Conservation (phyloP, 2,888 invertebrate genomes). For the Oscheius onirici region DNA sequence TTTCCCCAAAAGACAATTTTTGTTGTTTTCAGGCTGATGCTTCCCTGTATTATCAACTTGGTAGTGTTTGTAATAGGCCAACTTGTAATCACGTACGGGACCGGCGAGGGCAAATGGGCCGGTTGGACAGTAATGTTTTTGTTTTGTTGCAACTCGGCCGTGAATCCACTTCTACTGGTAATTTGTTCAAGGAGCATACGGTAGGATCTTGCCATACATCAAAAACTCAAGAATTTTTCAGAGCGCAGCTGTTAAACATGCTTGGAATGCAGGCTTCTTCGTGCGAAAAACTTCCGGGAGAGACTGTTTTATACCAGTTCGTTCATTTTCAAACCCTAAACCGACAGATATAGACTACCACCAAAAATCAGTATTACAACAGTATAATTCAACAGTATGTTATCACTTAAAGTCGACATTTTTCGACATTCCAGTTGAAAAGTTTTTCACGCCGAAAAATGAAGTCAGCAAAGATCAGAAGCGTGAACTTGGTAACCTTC, state of each 20-base stretch:
- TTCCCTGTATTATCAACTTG: conserved; percentile 68
- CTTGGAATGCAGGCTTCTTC: neutral
- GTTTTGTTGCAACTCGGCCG: conserved; percentile 65
- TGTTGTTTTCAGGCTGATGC: conserved; percentile 48
- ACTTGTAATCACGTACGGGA: conserved; percentile 67
- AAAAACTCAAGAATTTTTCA: neutral
- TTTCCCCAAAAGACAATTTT: neutral
- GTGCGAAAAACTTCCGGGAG: conserved; percentile 6
- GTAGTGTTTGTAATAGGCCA: conserved; percentile 67
- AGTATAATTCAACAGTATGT: neutral
- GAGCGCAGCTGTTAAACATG: conserved; percentile 15
- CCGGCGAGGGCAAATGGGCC: conserved; percentile 70
- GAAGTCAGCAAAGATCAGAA: neutral
- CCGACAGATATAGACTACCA: neutral
- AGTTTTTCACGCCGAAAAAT: neutral
- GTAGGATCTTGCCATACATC: conserved; percentile 32
- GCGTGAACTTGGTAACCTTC: neutral
- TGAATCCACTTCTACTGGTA: conserved; percentile 66
- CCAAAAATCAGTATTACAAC: neutral
- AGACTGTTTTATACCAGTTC: conserved; percentile 28
- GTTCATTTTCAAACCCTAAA: neutral
- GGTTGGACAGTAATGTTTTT: conserved; percentile 64
- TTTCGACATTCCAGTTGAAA: neutral
- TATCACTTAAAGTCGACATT: neutral
- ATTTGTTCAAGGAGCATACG: conserved; percentile 63